Conservation (phyloP, 2,113 vertebrate species). For the Holacanthus passer region DNA sequence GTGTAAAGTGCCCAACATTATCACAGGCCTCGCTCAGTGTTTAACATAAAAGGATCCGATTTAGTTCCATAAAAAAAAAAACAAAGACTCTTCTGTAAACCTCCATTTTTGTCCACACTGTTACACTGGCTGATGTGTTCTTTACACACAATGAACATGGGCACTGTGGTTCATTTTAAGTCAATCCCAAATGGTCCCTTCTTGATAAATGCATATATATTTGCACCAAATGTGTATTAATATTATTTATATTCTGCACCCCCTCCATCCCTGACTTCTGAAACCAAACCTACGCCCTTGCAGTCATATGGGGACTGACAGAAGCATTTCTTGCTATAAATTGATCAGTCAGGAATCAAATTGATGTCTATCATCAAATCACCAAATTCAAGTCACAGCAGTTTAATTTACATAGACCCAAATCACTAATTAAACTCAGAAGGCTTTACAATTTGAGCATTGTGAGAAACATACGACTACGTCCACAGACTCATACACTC, state of each 20-base stretch:
- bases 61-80: not conserved
- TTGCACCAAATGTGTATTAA: not conserved
- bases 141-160: not conserved
- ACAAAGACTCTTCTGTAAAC: not conserved
- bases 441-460: not conserved
- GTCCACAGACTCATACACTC: not conserved
- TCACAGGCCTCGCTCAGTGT: not conserved
- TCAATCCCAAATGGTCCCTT: not conserved
- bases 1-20: not conserved
- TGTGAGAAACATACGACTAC: not conserved
- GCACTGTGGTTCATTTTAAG: not conserved
- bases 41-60: not conserved
- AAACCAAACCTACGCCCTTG: not conserved
- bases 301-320: conserved; percentile 1
- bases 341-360: too few relatives aligned
- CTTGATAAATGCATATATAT: not conserved
- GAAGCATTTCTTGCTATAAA: not conserved
- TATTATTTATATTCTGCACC: not conserved
- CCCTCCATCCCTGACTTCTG: not conserved
- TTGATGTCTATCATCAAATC: conserved; percentile 13
- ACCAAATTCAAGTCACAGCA: conserved; percentile 10
- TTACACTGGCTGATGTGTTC: not conserved
- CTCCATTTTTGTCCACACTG: not conserved
- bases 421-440: not conserved
- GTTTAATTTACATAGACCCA: conserved; percentile 5